phyloP scores from a whole-genome alignment of 2,888 invertebrate species.

The Venustoraphidia nigricollis region DNA sequence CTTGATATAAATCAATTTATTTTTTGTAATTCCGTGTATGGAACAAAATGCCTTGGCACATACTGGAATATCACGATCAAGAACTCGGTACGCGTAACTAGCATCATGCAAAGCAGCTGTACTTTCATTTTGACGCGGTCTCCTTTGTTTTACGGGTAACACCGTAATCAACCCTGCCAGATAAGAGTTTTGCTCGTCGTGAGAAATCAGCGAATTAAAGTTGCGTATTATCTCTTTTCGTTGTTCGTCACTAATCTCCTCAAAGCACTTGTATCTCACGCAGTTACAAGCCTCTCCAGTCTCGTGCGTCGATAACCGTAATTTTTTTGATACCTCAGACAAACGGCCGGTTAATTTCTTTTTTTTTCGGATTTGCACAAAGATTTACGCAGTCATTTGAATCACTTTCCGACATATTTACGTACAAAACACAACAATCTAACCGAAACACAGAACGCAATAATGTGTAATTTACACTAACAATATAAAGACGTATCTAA shows the following conservation, averaged over 20 bases:
- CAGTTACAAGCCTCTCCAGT: too few species aligned
- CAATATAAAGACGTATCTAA: too few species aligned
- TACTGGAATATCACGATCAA: conserved; percentile 3
- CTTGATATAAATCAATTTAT: conserved; percentile 4
- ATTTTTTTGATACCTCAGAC: too few species aligned
- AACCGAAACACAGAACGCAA: too few species aligned
- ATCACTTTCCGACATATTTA: too few species aligned
- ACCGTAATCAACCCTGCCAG: conserved; percentile 3
- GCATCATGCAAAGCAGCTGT: not conserved
- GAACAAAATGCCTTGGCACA: conserved; percentile 7
- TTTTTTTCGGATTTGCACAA: too few species aligned
- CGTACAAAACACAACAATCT: too few species aligned
- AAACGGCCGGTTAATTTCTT: too few species aligned
- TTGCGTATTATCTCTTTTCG: not conserved
- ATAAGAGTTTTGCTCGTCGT: conserved; percentile 2
- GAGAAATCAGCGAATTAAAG: not conserved
- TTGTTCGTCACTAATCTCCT: not conserved
- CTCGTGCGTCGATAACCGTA: too few species aligned
- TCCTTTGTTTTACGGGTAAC: not conserved
- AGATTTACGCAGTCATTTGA: too few species aligned
- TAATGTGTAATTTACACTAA: too few species aligned
- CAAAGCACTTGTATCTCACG: not conserved
- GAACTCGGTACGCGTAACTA: conserved; percentile 1
- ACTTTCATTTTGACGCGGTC: not conserved
- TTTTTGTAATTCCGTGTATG: conserved; percentile 7